A percentile compares a stretch with the other conserved stretches of the same genome.
phyloP scores from a whole-genome alignment of 1,140 invertebrate species.

The Ylistrum balloti region DNA sequence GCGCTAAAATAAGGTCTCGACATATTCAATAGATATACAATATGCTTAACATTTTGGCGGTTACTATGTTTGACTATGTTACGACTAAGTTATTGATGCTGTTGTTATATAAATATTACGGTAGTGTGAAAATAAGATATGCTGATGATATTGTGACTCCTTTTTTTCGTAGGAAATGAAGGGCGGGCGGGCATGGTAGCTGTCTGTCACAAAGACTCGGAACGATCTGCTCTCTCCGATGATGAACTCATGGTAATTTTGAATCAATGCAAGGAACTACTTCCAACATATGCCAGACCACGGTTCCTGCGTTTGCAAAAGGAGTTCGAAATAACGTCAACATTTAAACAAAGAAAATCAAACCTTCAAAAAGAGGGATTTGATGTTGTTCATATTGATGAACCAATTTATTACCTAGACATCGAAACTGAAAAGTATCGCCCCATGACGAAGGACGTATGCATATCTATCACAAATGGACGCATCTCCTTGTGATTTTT shows the following conservation, averaged over 20 bases:
- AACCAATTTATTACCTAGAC: conserved; percentile 89
- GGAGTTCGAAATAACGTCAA: conserved; percentile 70
- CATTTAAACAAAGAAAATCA: conserved; percentile 74
- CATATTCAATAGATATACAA: no score
- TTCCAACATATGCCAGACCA: conserved; percentile 93
- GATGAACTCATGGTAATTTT: conserved; percentile 63
- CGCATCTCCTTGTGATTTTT: background rate
- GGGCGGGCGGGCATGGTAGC: conserved; percentile 74
- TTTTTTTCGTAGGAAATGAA: conserved; percentile 70
- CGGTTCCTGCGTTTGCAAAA: conserved; percentile 90
- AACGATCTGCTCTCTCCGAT: background rate
- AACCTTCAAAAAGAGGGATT: conserved; percentile 93
- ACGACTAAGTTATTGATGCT: no score
- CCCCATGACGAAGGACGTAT: background rate
- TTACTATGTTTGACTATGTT: no score
- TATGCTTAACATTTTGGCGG: no score
- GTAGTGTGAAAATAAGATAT: no score
- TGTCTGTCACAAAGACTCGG: conserved; percentile 55
- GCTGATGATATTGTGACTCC: no score
- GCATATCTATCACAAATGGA: background rate
- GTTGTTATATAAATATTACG: no score
- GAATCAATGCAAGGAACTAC: conserved; percentile 77
- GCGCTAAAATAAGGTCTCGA: no score
- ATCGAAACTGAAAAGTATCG: conserved; percentile 40
- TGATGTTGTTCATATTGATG: conserved; percentile 89